Base-by-base conservation (phyloP, 2,113 vertebrate species). In the Cyanoramphus novaezelandiae region DNA sequence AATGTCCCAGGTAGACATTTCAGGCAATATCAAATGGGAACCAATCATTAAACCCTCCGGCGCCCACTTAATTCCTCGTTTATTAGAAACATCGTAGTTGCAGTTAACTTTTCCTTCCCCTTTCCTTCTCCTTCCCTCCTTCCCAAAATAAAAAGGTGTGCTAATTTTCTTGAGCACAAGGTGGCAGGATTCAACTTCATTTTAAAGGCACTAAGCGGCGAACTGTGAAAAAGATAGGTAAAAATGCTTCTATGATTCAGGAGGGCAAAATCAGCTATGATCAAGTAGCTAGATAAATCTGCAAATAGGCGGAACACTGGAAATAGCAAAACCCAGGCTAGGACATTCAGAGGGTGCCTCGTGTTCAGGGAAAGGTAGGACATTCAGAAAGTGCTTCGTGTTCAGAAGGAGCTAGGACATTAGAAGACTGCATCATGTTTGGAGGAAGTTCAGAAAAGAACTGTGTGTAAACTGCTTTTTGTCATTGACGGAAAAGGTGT, bases 181-280 rank as follows among this genome's bases (percentile, higher is more conserved):
- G 97, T 98, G 98, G 97, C 97, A 97, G 94, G 81, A 62, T 80
- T 96, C 93, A 97, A 81, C 95, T 97, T 97, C 69, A 7, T 35
- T 82, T 67, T 47, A 52, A 67, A 76, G 17, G 31, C 27, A 43
- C 10, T n/a, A 21, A 52, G 25, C 3, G 11, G 82, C 25, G 13
- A 94, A 29, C 41, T n/a, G 47, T 13, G 76, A 82, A 95, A 85
- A 49, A 41, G 43, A 25, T 37, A 10, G 46, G 81, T 63, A 70
- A 88, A 96, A 76, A 33, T 0, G 1, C 65, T 87, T 47, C 41
- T n/a, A 33, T 52, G 76, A 91, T 60, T 79, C 86, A 90, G 72
- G 59, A 95, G 9, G 55, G 83, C 82, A 95, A 96, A 94, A 88
- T 80, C 94, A 97, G 67, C 50, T 64, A 86, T 41, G 71, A 93